Base-by-base conservation (phyloP, 2,797 vertebrate genomes). In the Lutjanus campechanus region DNA sequence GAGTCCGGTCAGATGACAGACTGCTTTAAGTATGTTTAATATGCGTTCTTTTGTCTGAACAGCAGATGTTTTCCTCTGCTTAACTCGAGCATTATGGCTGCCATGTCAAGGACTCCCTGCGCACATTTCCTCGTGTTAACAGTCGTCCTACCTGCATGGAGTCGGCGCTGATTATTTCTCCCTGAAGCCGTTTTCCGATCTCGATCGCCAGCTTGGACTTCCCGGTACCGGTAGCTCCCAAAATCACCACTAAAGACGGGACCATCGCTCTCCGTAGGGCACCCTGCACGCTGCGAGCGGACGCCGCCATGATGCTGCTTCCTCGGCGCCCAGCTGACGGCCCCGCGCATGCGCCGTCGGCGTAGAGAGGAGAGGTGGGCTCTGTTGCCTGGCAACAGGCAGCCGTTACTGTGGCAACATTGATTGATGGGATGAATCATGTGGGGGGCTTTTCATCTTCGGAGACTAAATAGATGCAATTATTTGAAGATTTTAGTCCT, bases 91-190 rank as follows among this genome's bases (percentile, higher is more conserved):
- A 58, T 53, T 22, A 72, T 81, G 79, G 70, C 86, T 62, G 70
- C 81, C 80, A 40, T 73, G 73, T 63, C 79, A 61, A 84, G 76
- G 82, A 49, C 75, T 87, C 71, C 56, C 62, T 46, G 41, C 43
- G n/a, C 29, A 36, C 29, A 1, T 62, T 59, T 61, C 47, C 63
- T 61, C 50, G 41, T n/a, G 55, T 36, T 25, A 1, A 62, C 73
- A 9, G 47, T 11, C 22, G 2, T 79, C 94, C 79, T 93, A 99
- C 98, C 97, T 98, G 98, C 97, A 99, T 98, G 85, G 97, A 97
- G 91, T 99, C 98, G 1, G 98, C 98, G 94, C 97, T 97, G 92
- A 99, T 95, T 71, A 99, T 96, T 85, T 98, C 97, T 4, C 97
- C 98, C 60, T 94, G 94, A 1, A 98, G 92, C 19, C 95, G 92